phyloP scores from a whole-genome alignment of 2,888 invertebrate species.

The Oxystoma pomonae region DNA sequence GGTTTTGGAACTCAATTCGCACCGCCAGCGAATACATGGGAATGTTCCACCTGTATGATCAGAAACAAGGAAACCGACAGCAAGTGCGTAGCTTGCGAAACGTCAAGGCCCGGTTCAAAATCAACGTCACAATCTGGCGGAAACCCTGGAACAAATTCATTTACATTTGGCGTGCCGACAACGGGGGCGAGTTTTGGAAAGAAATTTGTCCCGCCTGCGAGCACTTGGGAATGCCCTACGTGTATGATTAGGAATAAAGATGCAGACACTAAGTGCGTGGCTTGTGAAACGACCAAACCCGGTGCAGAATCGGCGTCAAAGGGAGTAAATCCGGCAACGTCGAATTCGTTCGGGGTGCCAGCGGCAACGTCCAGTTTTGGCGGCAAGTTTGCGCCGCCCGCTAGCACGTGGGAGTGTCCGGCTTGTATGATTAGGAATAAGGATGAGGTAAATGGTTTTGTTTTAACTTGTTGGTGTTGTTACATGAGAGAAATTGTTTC shows the following conservation, averaged over 20 bases:
- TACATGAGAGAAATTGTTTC: no score
- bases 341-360: background rate
- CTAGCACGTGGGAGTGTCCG: constrained; percentile 53
- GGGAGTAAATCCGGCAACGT: background rate
- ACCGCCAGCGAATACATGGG: constrained; percentile 50
- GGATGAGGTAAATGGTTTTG: constrained; percentile 34
- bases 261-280: constrained; percentile 49
- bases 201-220: constrained; percentile 46
- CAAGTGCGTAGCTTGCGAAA: constrained; percentile 55
- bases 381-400: constrained; percentile 17
- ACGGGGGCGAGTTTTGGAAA: constrained; percentile 24
- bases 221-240: constrained; percentile 55
- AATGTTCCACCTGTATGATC: constrained; percentile 59
- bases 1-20: constrained; percentile 39
- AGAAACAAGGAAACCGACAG: constrained; percentile 47
- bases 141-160: background rate
- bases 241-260: constrained; percentile 57
- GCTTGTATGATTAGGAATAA: constrained; percentile 55
- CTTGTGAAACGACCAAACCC: constrained; percentile 52
- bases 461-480: no score
- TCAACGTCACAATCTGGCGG: background rate
- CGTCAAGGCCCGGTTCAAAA: constrained; percentile 39
- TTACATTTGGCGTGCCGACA: background rate
- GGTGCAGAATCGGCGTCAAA: no score
- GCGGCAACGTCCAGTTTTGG: constrained; percentile 42